Base-by-base conservation (phyloP, 2,113 vertebrate genomes). In the Cyphomyrus plagiostoma region DNA sequence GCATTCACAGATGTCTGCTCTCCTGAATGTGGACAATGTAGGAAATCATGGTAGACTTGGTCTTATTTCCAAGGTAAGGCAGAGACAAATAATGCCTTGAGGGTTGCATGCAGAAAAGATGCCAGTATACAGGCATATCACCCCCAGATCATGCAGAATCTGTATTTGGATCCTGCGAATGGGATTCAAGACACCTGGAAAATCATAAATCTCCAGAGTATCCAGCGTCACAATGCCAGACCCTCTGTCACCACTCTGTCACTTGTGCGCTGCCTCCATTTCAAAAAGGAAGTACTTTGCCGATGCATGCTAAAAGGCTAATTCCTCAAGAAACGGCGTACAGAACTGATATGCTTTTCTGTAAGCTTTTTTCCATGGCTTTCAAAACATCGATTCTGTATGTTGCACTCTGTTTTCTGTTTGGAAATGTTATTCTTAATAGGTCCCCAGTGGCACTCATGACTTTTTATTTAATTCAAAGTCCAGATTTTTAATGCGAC, bases 371-470 rank as follows among this genome's bases (percentile, higher is more conserved):
- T 49, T n/a, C 26, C 13, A 35, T 10, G 53, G 30, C 26, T 30
- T 56, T 87, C 26, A 87, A 87, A 84, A 4, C 85, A 17, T 39
- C 5, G 48, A 50, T 39, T 56, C 85, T 30, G 0, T 87, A 50
- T 53, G 83, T 30, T 49, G 42, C 19, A 7, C 30, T 52, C 26
- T 53, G 46, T 30, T 53, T 35, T 52, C 85, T 35, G n/a, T 86
- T 26, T 9, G 49, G 30, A 86, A 86, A 86, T 86, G 85, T 86
- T 86, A 87, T 87, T 87, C 49, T 56, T 87, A 87, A 87, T 35
- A 6, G 49, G 50, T 53, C 85, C 50, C 85, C 48, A 56, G 50
- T 87, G 85, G 50, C 50, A 87, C 13, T 87, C 49, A 35, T 23
- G 50, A 87, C 30, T 87, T 56, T 53, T 26, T 42, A 15, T 53